A percentile compares a stretch with the other conserved stretches of the same genome.
Conservation (phyloP, 2,888 invertebrate genomes). For the Dynastes grantii region DNA sequence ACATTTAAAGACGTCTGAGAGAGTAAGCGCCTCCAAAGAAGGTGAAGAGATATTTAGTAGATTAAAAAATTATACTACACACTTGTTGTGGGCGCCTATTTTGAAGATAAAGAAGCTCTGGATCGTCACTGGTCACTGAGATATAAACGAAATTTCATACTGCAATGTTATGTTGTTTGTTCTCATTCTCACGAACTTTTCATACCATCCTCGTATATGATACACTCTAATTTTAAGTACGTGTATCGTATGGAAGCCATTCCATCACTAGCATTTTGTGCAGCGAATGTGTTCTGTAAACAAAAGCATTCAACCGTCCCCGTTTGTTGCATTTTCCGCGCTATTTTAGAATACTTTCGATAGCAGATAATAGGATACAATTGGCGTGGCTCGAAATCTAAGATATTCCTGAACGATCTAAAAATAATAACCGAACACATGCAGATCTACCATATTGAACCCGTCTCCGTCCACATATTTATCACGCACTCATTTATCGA, state of each 20-base stretch:
- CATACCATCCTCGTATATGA: too few relatives aligned
- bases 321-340: not conserved
- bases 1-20: too few relatives aligned
- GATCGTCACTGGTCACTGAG: too few relatives aligned
- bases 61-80: too few relatives aligned
- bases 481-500: constrained; percentile 23
- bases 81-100: too few relatives aligned
- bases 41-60: too few relatives aligned
- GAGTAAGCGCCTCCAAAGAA: too few relatives aligned
- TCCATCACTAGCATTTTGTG: not conserved
- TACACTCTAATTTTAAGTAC: too few relatives aligned
- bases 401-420: constrained; percentile 17
- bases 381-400: constrained; percentile 1
- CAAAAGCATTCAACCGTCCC: not conserved
- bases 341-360: constrained; percentile 17
- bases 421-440: constrained; percentile 19
- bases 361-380: constrained; percentile 2
- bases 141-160: too few relatives aligned
- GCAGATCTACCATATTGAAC: constrained; percentile 1
- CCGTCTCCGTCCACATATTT: not conserved
- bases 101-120: too few relatives aligned
- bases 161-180: too few relatives aligned
- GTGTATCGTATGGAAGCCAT: not conserved
- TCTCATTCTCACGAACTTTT: too few relatives aligned
- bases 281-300: not conserved